phyloP scores from a whole-genome alignment of 1,140 invertebrate genomes.

The Scaptodrosophila lebanonensis region DNA sequence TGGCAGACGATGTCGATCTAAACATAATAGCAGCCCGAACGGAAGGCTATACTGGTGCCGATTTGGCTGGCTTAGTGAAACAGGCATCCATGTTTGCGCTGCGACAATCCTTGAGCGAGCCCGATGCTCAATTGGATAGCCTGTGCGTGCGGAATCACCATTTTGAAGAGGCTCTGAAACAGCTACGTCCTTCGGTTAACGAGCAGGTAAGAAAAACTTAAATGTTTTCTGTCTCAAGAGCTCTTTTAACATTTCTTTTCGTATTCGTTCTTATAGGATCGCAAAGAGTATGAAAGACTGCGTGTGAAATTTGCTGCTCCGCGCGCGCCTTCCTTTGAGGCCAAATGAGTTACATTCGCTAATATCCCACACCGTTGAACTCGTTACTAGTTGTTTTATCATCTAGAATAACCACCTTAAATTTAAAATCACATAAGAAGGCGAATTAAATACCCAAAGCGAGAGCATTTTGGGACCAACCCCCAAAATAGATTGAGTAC shows the following conservation, averaged over 20 bases:
- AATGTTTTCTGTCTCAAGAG: neutral
- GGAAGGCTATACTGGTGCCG: conserved; percentile 93
- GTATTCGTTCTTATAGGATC: conserved; percentile 49
- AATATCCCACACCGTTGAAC: no score
- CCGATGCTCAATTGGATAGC: conserved; percentile 34
- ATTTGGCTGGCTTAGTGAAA: conserved; percentile 90
- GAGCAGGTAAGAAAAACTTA: conserved; percentile 39
- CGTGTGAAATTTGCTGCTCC: conserved; percentile 72
- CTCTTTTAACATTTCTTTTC: neutral
- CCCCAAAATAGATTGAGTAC: conserved; percentile 2
- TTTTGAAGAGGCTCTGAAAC: conserved; percentile 59
- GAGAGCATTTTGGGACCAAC: conserved; percentile 25
- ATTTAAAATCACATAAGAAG: neutral
- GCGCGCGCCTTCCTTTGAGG: conserved; percentile 28
- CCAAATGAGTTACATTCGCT: no score
- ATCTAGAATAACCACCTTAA: conserved; percentile 20
- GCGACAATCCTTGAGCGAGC: conserved; percentile 81
- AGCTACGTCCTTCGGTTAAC: conserved; percentile 65
- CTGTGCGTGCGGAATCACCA: conserved; percentile 59
- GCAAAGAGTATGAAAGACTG: conserved; percentile 69
- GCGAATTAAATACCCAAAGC: conserved; percentile 15
- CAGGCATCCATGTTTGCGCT: conserved; percentile 89
- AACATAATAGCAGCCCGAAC: conserved; percentile 83
- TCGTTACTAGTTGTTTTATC: no score
- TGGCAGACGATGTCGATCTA: conserved; percentile 88